phyloP scores from a whole-genome alignment of 2,113 vertebrate species.

The Raja brachyura region DNA sequence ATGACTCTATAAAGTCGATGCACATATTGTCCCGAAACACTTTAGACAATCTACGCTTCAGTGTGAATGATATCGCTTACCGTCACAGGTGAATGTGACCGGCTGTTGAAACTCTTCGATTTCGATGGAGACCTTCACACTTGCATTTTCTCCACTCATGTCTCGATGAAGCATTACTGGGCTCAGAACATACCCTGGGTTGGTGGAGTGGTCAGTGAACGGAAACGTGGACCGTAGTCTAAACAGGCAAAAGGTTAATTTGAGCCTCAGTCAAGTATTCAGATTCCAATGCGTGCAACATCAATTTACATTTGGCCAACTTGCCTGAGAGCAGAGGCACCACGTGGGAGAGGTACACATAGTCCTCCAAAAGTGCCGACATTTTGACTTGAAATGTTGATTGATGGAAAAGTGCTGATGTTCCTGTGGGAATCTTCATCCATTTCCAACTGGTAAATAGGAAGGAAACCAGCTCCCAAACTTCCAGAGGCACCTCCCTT shows the following conservation, averaged over 20 bases:
- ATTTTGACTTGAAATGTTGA: too few species aligned
- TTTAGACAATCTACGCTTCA: not conserved
- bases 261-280: not conserved
- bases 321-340: too few species aligned
- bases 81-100: conserved; percentile 95
- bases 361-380: too few species aligned
- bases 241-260: conserved; percentile 34
- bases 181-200: conserved; percentile 85
- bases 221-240: conserved; percentile 78
- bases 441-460: too few species aligned
- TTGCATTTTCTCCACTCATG: conserved; percentile 67
- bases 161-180: conserved; percentile 77
- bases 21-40: conserved; percentile 30
- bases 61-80: conserved; percentile 58
- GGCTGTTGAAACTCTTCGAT: conserved; percentile 88
- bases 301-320: not conserved
- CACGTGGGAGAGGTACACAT: too few species aligned
- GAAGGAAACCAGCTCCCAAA: too few species aligned
- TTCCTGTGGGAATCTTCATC: too few species aligned
- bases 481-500: too few species aligned
- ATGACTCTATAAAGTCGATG: not conserved
- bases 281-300: not conserved
- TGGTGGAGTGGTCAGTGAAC: conserved; percentile 60
- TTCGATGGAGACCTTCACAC: conserved; percentile 95
- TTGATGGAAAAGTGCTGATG: too few species aligned